These are phyloP conservation scores for Sparus aurata DNA, from an alignment of 2,797 vertebrate genomes.

Conservation along the genomic window DNA sequence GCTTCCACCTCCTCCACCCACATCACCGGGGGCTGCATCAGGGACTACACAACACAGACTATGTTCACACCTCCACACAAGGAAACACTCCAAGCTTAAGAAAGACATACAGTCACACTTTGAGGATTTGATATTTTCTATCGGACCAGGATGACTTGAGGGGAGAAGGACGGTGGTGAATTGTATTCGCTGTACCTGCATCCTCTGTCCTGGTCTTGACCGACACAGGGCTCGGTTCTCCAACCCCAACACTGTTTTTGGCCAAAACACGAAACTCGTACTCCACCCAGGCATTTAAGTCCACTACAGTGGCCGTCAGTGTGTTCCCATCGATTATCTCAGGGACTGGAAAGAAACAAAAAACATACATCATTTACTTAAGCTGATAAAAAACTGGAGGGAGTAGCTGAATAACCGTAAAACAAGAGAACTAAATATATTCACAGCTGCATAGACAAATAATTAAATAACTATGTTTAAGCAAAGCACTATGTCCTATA, in stretches of 20 bases:
- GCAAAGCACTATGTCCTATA: too few relatives aligned
- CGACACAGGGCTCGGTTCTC: slow-evolving; percentile 94
- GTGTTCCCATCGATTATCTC: slow-evolving; percentile 91
- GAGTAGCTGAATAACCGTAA: too few relatives aligned
- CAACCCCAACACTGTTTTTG: slow-evolving; percentile 93
- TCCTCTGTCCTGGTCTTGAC: slow-evolving; percentile 97
- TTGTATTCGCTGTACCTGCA: slow-evolving; percentile 85
- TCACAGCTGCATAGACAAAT: background rate
- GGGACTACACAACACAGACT: slow-evolving; percentile 87
- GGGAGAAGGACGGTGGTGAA: background rate
- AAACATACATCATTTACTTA: background rate
- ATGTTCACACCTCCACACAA: slow-evolving; percentile 47
- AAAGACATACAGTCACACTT: background rate
- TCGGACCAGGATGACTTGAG: background rate
- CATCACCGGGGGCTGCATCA: slow-evolving; percentile 93
- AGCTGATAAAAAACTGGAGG: background rate
- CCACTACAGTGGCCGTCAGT: slow-evolving; percentile 91
- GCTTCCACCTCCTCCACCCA: slow-evolving; percentile 95
- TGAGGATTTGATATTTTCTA: background rate
- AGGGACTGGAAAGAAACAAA: slow-evolving; percentile 84
- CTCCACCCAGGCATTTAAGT: slow-evolving; percentile 97
- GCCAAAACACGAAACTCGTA: slow-evolving; percentile 96
- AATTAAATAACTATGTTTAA: too few relatives aligned
- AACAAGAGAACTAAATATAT: background rate
- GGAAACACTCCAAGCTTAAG: slow-evolving; percentile 18